These are phyloP conservation scores for Syrphus vitripennis DNA, from an alignment of 2,888 invertebrate species.

Conservation along the genomic window DNA sequence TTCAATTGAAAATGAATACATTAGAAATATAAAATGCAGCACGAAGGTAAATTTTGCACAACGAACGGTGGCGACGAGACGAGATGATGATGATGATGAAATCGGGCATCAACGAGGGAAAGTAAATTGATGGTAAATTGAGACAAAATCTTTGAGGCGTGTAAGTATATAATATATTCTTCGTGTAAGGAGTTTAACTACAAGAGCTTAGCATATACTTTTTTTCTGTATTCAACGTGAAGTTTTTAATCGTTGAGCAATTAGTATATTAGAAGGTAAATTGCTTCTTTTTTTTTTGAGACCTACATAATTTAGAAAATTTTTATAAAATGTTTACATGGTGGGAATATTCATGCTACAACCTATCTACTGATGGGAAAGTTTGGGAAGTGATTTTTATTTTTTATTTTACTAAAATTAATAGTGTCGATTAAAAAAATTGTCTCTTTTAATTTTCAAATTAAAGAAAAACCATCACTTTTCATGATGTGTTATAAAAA, in stretches of 20 bases:
- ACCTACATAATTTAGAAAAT: constrained; percentile 5
- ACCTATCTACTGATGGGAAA: background rate
- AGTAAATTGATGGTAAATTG: constrained; percentile 9
- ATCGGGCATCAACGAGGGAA: background rate
- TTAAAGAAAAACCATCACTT: background rate
- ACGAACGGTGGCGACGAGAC: background rate
- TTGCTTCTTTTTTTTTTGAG: constrained; percentile 13
- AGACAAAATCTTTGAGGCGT: constrained; percentile 9
- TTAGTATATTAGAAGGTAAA: constrained; percentile 30
- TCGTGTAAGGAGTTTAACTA: background rate
- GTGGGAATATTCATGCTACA: background rate
- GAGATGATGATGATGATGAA: background rate
- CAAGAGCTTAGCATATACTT: background rate
- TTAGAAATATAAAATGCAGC: background rate
- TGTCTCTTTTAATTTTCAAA: background rate
- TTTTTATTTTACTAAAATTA: background rate
- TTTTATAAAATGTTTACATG: background rate
- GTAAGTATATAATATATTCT: too few species aligned
- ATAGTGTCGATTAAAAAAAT: background rate
- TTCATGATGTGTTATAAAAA: too few species aligned
- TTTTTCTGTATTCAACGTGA: background rate
- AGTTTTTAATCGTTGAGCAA: constrained; percentile 53
- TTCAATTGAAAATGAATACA: background rate
- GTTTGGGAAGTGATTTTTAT: background rate
- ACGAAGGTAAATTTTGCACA: constrained; percentile 6